phyloP scores from a whole-genome alignment of 2,888 invertebrate species.

The Latrodectus hesperus region DNA sequence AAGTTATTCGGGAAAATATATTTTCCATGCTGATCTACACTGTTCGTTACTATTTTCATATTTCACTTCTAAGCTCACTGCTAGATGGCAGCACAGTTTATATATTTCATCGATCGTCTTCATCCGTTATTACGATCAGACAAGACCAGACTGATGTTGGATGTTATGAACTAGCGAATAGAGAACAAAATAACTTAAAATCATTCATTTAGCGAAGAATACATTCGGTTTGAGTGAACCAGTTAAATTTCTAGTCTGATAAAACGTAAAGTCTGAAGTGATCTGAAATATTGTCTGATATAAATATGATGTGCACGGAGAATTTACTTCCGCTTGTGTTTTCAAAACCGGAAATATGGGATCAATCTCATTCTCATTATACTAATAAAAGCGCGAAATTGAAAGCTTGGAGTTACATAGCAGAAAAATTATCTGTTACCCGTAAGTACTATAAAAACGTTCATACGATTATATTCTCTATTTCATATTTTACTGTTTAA shows the following conservation, averaged over 20 bases:
- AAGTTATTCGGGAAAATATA: too few species aligned
- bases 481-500: too few species aligned
- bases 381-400: constrained; percentile 29
- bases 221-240: background rate
- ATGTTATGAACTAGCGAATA: background rate
- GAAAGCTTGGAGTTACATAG: constrained; percentile 33
- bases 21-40: too few species aligned
- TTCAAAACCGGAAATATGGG: constrained; percentile 53
- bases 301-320: constrained; percentile 21
- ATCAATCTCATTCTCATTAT: constrained; percentile 19
- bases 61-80: too few species aligned
- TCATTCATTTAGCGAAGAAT: background rate
- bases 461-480: background rate
- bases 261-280: constrained; percentile 15
- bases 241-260: background rate
- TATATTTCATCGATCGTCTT: background rate
- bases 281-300: background rate
- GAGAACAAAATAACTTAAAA: background rate
- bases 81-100: constrained; percentile 34
- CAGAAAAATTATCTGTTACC: constrained; percentile 22
- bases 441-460: constrained; percentile 23
- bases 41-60: too few species aligned
- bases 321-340: constrained; percentile 35
- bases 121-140: constrained; percentile 28
- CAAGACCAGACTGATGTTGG: constrained; percentile 26